These are phyloP conservation scores for Hermaeophaga mercurialis DNA, from an alignment of 2,888 invertebrate species.

Conservation along the genomic window DNA sequence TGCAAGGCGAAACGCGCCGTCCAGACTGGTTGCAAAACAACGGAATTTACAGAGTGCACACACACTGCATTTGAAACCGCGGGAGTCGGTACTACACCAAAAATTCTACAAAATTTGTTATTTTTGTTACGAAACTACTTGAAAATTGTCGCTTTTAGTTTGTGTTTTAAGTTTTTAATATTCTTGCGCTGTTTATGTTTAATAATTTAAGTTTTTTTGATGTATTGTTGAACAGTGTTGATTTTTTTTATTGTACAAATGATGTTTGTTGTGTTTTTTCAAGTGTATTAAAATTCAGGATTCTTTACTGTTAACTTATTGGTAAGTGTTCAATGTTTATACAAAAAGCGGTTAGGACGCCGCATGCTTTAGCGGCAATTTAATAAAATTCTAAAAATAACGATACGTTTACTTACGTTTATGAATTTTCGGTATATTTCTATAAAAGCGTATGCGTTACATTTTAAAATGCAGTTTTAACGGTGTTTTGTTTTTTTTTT, in stretches of 20 bases:
- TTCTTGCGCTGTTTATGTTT: conserved; percentile 31
- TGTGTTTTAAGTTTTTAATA: conserved; percentile 41
- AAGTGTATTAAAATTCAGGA: conserved; percentile 50
- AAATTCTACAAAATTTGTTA: conserved; percentile 43
- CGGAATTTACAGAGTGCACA: conserved; percentile 56
- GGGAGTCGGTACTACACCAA: conserved; percentile 46
- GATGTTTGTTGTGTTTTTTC: conserved; percentile 57
- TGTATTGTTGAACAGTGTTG: conserved; percentile 32
- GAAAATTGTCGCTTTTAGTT: conserved; percentile 36
- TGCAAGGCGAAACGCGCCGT: conserved; percentile 50
- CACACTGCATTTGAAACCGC: conserved; percentile 56
- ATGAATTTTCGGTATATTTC: too few relatives aligned
- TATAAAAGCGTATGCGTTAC: background rate
- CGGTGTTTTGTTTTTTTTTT: conserved; percentile 14
- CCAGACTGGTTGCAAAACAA: conserved; percentile 57
- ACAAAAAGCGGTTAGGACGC: conserved; percentile 16
- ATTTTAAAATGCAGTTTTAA: conserved; percentile 7
- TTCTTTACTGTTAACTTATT: conserved; percentile 43
- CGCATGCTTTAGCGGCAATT: conserved; percentile 8
- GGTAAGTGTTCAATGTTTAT: conserved; percentile 45
- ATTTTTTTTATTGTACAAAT: conserved; percentile 43
- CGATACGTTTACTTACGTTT: background rate
- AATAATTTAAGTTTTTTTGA: conserved; percentile 26
- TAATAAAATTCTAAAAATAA: background rate
- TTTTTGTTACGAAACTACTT: conserved; percentile 34